These are phyloP conservation scores for Tyrannus savana DNA, from an alignment of 2,113 vertebrate genomes.

Conservation along the genomic window DNA sequence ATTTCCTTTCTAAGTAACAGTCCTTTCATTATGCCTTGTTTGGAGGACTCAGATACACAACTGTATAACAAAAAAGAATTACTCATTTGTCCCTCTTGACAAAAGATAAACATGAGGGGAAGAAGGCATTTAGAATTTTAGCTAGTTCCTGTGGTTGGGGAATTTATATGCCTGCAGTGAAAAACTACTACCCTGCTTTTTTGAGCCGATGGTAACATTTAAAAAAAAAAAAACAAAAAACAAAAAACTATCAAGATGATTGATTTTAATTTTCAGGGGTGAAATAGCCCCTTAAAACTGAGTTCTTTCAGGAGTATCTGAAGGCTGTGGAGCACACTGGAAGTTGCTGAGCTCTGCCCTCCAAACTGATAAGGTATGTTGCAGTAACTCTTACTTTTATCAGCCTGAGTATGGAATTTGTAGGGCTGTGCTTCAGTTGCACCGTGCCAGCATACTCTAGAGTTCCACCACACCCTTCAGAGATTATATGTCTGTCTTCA, in stretches of 20 bases:
- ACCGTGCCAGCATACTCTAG: background rate
- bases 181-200: background rate
- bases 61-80: background rate
- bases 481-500: background rate
- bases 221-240: background rate
- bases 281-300: background rate
- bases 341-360: background rate
- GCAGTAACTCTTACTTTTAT: background rate
- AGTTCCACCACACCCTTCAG: background rate
- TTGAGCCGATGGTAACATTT: background rate
- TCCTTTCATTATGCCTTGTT: background rate
- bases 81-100: background rate
- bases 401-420: background rate
- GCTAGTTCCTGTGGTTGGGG: background rate
- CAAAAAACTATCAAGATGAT: background rate
- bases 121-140: background rate
- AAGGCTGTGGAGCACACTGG: background rate
- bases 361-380: background rate
- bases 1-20: background rate
- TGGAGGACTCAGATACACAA: background rate
- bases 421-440: background rate
- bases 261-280: constrained; percentile 3
- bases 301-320: background rate
- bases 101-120: background rate
- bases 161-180: background rate